phyloP scores from a whole-genome alignment of 1,140 invertebrate species.

The Aphidius ervi region DNA sequence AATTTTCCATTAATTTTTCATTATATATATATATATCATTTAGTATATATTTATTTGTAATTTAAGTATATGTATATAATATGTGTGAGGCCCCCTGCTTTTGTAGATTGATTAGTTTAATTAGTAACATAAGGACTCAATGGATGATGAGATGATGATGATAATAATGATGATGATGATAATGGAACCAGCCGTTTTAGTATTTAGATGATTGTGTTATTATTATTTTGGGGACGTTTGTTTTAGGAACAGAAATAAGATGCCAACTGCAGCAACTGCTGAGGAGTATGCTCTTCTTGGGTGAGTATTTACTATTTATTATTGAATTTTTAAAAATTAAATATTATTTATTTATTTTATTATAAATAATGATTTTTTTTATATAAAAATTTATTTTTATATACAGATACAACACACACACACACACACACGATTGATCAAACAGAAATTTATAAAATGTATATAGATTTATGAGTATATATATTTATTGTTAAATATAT shows the following conservation, averaged over 20 bases:
- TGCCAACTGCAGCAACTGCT: constrained; percentile 64
- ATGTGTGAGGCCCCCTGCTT: no score
- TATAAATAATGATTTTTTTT: constrained; percentile 7
- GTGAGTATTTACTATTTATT: constrained; percentile 52
- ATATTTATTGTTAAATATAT: neutral
- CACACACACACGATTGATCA: no score
- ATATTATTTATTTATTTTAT: constrained; percentile 11
- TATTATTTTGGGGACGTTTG: constrained; percentile 49
- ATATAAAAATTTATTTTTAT: neutral
- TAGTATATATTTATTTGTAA: neutral
- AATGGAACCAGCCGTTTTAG: constrained; percentile 38
- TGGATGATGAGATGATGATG: neutral
- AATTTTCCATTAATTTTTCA: no score
- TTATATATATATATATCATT: neutral
- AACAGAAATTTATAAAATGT: neutral
- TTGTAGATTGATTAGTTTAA: no score
- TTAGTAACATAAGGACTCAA: neutral
- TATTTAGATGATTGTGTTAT: constrained; percentile 40
- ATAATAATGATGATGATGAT: constrained; percentile 18
- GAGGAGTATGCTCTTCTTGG: constrained; percentile 68
- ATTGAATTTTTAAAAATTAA: neutral
- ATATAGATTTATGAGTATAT: neutral
- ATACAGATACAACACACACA: no score
- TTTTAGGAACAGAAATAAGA: constrained; percentile 60
- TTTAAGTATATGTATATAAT: neutral